Base-by-base conservation (phyloP, 2,888 invertebrate species). In the Paralinhomoeus sp. region DNA sequence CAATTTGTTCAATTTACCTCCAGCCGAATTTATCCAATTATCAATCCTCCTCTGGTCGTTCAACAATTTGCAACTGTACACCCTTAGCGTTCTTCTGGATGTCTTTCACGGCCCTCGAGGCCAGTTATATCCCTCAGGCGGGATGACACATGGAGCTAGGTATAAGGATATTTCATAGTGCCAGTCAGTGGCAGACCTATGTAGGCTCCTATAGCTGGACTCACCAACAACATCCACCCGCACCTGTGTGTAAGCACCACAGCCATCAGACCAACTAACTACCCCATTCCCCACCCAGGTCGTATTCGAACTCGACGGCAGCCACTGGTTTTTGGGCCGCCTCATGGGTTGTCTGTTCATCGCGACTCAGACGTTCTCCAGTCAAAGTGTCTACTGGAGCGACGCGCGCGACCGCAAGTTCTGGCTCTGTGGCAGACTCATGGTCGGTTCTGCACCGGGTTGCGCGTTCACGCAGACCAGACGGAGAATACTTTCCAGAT, bases 281-380 rank as follows among this genome's bases (percentile, higher is more conserved):
- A 20, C 22, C 34, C 17, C 21, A 43, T 43, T 43, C 37, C 15
- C 22, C 15, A 38, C 15, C 38, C 7, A 42, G 21, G 15, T 46
- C 52, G 34, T 48, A 58, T 53, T 58, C 21, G 27, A 48, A 9
- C 49, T 59, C 46, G 56, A 57, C 46, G 56, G 49, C 34, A 50
- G 54, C 17, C 58, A 60, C 47, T 54, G 49, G 39, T 44, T 57
- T 20, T 49, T 53, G 22, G 59, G 54, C 9, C 51, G 57, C 24
- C 43, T 58, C 21, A 60, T 59, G 59, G 59, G 59, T 23, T 52
- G 50, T 15, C 48, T 55, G 40, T 58, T 58, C 46, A 49, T 57
- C 37, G 50, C 50, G 21, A 48, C 52, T 1, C 51, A 51, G n/a
- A 20, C 37, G n/a, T 18, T 37, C n/a, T 23, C 41, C 17, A 33